Evolutionary conservation across 2,113 vertebrate genomes (phyloP), one percentile per base, ranked within the genome.

Genomic region (Cyrtonyx montezumae): DNA sequence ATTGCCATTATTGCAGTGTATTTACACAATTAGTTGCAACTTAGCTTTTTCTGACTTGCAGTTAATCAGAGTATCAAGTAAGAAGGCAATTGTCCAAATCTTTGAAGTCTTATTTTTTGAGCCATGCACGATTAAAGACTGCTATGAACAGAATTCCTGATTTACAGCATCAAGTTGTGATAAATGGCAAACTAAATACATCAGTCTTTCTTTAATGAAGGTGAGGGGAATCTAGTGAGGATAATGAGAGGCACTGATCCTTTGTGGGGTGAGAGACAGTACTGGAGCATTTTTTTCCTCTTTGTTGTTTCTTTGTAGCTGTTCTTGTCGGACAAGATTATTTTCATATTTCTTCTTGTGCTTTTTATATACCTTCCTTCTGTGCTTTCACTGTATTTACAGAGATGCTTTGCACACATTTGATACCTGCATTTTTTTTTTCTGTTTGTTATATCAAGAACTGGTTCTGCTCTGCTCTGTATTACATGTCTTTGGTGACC

Each of bases 91-190:
- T 91, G 30, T 40, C n/a, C 74, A 55, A 59, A 46, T 71, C 53
- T 84, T 91, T 71, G 69, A 75, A 76, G 70, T 32, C 32, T n/a
- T 9, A 65, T 91, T 84, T 65, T 67, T 93, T 93, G 43, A 65
- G 81, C 78, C 53, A 8, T 46, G 22, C 19, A 19, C 25, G 73
- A 32, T 51, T 55, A 56, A 85, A 83, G 13, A 87, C 28, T 34
- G 32, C 51, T 82, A 51, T 75, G 75, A 95, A 87, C 89, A 37
- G 53, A 71, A 28, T 22, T 87, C 67, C 70, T 93, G 75, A 84
- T 79, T 66, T 55, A 66, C 48, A 87, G 75, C 75, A 94, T 75
- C 88, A 87, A 56, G 45, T 46, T 65, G 58, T 90, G 71, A 63
- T 85, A 68, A 82, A 56, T 65, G 45, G 75, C 79, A 65, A 84